Conservation (phyloP, 2,113 vertebrate species). For the Trichomycterus rosablanca region DNA sequence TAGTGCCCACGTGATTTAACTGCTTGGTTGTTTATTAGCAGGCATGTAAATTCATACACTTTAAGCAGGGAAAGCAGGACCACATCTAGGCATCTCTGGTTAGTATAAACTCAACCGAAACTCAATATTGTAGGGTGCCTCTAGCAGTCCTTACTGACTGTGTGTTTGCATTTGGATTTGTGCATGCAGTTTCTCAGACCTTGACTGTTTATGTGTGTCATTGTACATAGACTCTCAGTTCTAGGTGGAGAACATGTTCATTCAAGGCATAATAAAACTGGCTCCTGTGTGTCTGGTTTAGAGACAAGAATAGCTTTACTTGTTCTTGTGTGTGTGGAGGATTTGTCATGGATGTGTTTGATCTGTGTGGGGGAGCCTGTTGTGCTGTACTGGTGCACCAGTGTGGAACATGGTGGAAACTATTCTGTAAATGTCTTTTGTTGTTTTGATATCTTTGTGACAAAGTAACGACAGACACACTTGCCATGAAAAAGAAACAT, state of each 20-base stretch:
- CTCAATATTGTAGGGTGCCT: neutral
- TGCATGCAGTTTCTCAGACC: neutral
- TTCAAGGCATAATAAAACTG: slow-evolving; percentile 13
- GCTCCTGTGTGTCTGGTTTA: slow-evolving; percentile 44
- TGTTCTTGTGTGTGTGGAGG: slow-evolving; percentile 22
- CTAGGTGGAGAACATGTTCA: slow-evolving; percentile 19
- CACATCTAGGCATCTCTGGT: neutral
- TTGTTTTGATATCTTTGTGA: too few species aligned
- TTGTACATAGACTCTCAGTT: slow-evolving; percentile 8
- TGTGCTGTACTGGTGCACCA: too few species aligned
- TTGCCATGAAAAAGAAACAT: slow-evolving; percentile 1
- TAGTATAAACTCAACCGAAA: neutral
- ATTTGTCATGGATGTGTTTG: slow-evolving; percentile 2
- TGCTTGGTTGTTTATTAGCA: too few species aligned
- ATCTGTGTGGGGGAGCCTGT: too few species aligned
- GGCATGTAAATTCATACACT: too few species aligned
- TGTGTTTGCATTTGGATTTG: slow-evolving; percentile 20
- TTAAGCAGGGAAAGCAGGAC: neutral
- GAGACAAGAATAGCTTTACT: neutral
- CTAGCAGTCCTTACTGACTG: neutral
- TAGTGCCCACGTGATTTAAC: too few species aligned
- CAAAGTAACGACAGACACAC: slow-evolving; percentile 7
- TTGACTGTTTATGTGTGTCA: slow-evolving; percentile 12
- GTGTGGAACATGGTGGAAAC: too few species aligned
- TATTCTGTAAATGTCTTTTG: too few species aligned